Base-by-base conservation (phyloP, 2,113 vertebrate genomes). In the Litocranius walleri region DNA sequence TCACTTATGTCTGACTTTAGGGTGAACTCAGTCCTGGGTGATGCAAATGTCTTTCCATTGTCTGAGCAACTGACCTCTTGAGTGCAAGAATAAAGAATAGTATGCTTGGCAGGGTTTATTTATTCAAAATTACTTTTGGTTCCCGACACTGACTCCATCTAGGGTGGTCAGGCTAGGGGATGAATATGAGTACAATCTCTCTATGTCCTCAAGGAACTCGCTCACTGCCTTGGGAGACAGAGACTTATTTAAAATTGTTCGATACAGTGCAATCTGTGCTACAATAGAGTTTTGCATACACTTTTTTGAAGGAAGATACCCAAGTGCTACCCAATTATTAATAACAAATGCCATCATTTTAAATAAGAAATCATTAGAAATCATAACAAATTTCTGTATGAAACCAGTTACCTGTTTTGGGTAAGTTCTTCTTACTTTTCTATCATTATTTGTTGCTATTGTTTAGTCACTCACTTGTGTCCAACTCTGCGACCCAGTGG, bases 341-440 rank as follows among this genome's bases (percentile, higher is more conserved):
- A 61, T 25, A 57, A 80, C 59, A 6, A 43, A 92, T 5, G 71
- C 2, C 56, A 45, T 67, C 40, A 62, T 88, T 91, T 89, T 94
- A 92, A 50, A 25, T 91, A 25, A 95, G 43, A 91, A 91, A 94
- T 87, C 14, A 71, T 86, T 12, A 56, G 62, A 82, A 56, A 56
- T 82, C 61, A 54, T 62, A 54, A 88, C 13, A 50, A 17, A 84
- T 67, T 78, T 96, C 30, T 57, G 3, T 45, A 64, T 64, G 8
- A 77, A 95, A 88, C 17, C 40, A 91, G 45, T 21, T 59, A 23
- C 8, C 59, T 48, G 0, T 27, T 77, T 94, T 78, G 43, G 12
- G 11, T n/a, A 48, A n/a, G 13, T 40, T 85, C 23, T 87, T 64
- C 56, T 74, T 27, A 29, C 67, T 52, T 95, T 43, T 50, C 36